These are phyloP conservation scores for Noctilio leporinus DNA, from an alignment of 2,113 vertebrate genomes.

Conservation along the genomic window DNA sequence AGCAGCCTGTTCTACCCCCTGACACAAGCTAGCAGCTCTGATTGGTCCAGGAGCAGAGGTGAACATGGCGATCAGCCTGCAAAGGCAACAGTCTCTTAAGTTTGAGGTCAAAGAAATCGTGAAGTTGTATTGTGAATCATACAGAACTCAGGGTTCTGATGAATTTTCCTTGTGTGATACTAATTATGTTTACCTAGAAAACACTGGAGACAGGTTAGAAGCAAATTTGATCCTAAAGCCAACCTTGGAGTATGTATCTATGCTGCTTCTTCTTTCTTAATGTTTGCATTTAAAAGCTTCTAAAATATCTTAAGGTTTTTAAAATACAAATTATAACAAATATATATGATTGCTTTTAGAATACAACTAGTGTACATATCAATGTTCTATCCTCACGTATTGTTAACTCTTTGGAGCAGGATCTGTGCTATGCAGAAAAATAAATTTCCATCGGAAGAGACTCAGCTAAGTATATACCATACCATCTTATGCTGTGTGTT, in stretches of 20 bases:
- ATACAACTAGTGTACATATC: background rate
- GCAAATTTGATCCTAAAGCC: background rate
- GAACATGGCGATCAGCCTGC: background rate
- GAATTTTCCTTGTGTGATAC: background rate
- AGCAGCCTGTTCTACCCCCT: background rate
- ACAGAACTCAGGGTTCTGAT: background rate
- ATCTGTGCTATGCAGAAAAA: background rate
- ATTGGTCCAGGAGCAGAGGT: background rate
- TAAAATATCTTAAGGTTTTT: background rate
- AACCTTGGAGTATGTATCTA: background rate
- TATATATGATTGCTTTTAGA: background rate
- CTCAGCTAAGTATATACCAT: background rate
- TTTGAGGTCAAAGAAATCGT: background rate
- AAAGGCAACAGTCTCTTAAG: background rate
- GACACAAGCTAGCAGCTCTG: background rate
- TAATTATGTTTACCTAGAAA: background rate
- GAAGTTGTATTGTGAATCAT: background rate
- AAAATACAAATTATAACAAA: background rate
- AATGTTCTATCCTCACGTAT: background rate
- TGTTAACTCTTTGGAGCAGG: background rate
- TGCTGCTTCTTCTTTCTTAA: background rate
- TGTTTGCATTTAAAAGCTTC: background rate
- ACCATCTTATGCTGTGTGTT: too few relatives aligned
- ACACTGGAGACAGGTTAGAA: background rate
- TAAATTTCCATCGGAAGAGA: background rate